Percentiles rank a stretch among this genome's conserved stretches.
Evolutionary conservation across 2,113 vertebrate genomes (phyloP).

Genomic region (Lates calcarifer): DNA sequence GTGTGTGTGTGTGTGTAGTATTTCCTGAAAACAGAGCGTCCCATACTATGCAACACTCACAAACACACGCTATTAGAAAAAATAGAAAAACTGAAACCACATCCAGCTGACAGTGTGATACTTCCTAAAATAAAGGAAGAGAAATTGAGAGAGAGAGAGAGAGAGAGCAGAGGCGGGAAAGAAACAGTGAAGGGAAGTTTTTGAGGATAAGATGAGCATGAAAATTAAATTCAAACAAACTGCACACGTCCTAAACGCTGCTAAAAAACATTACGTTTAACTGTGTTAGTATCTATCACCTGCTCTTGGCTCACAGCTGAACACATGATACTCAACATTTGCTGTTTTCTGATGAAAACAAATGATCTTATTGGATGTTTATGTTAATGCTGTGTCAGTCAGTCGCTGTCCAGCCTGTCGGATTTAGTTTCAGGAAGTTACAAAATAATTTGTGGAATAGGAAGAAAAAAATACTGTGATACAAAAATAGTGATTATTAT

Average conservation of each 20-base stretch:
- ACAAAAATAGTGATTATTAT: not conserved
- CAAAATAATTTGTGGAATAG: not conserved
- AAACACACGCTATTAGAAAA: not conserved
- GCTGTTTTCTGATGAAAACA: no score
- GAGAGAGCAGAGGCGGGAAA: not conserved
- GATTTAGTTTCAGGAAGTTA: not conserved
- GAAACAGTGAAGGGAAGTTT: not conserved
- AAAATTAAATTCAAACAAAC: not conserved
- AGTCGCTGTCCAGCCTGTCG: no score
- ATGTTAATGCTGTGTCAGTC: no score
- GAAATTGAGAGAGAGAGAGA: not conserved
- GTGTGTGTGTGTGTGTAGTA: not conserved
- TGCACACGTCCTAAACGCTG: not conserved
- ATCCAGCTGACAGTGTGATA: not conserved
- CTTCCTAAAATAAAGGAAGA: conserved; percentile 2
- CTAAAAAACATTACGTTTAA: no score
- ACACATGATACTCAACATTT: no score
- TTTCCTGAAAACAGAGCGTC: not conserved
- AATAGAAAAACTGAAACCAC: not conserved
- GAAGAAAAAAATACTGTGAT: not conserved
- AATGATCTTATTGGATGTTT: no score
- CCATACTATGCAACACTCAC: not conserved
- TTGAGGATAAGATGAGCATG: not conserved
- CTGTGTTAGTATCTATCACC: no score
- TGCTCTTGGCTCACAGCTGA: no score